phyloP scores from a whole-genome alignment of 2,797 vertebrate species.

The Pseudomugil tenellus region DNA sequence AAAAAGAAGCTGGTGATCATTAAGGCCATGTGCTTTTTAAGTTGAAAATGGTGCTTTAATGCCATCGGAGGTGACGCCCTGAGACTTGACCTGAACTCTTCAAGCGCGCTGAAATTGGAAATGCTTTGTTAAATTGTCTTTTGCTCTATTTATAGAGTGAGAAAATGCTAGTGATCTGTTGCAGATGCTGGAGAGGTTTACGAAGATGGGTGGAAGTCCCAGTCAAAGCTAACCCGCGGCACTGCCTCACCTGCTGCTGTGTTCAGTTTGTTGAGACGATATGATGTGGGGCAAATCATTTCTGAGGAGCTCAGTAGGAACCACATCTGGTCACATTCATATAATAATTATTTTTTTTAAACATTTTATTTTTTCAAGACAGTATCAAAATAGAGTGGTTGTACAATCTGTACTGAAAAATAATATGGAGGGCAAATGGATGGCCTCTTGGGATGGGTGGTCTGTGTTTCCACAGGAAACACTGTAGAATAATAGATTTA shows the following conservation, averaged over 20 bases:
- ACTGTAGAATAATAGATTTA: constrained; percentile 10
- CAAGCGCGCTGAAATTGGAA: constrained; percentile 15
- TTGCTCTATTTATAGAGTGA: constrained; percentile 57
- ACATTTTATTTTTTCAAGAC: constrained; percentile 12
- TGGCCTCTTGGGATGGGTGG: constrained; percentile 29
- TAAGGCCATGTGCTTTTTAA: background rate
- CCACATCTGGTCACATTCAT: constrained; percentile 14
- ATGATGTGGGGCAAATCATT: constrained; percentile 15
- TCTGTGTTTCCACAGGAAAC: constrained; percentile 39
- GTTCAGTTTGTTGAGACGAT: constrained; percentile 41
- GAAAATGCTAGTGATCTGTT: constrained; percentile 43
- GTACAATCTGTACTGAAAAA: constrained; percentile 19
- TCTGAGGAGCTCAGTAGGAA: constrained; percentile 44
- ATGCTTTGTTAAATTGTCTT: constrained; percentile 41
- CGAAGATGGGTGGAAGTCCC: constrained; percentile 48
- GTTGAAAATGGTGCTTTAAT: constrained; percentile 4
- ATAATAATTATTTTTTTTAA: constrained; percentile 6
- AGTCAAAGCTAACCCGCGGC: constrained; percentile 48
- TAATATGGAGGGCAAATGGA: constrained; percentile 23
- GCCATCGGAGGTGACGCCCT: background rate
- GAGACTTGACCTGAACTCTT: background rate
- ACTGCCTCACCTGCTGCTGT: constrained; percentile 30
- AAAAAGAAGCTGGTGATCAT: background rate
- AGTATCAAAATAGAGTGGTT: constrained; percentile 8
- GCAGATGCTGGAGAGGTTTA: constrained; percentile 45